Percentiles rank a stretch among this genome's conserved stretches.
Evolutionary conservation across 2,797 vertebrate species (phyloP).

Genomic region (Aplochiton taeniatus): DNA sequence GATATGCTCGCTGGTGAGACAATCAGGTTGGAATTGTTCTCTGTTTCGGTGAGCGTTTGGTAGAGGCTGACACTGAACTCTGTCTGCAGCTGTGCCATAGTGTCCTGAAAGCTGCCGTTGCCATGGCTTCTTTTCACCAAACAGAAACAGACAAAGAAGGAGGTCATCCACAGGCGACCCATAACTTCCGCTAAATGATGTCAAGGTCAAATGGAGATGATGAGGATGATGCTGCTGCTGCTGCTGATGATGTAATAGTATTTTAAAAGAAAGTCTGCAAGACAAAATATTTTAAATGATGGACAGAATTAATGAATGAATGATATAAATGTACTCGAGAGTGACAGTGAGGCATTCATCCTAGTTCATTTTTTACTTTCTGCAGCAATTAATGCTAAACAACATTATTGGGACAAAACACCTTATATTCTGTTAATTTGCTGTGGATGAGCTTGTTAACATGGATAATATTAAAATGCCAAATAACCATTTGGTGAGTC

Average conservation of each 20-base stretch:
- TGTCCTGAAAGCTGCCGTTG: conserved; percentile 65
- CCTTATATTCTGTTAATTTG: too few species aligned
- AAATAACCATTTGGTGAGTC: too few species aligned
- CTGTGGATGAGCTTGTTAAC: too few species aligned
- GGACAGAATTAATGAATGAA: too few species aligned
- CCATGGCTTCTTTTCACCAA: conserved; percentile 60
- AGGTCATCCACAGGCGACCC: conserved; percentile 59
- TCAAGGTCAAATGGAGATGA: conserved; percentile 25
- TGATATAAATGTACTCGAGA: too few species aligned
- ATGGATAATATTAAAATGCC: too few species aligned
- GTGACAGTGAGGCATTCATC: too few species aligned
- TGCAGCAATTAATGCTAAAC: too few species aligned
- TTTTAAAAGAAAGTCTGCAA: neutral
- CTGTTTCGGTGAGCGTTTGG: conserved; percentile 53
- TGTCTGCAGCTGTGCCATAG: conserved; percentile 75
- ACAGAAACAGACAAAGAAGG: conserved; percentile 71
- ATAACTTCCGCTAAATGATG: conserved; percentile 61
- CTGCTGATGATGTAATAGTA: neutral
- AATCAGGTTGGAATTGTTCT: conserved; percentile 81
- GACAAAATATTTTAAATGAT: too few species aligned
- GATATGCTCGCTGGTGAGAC: conserved; percentile 82
- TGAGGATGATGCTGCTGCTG: conserved; percentile 5
- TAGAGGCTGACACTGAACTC: conserved; percentile 83
- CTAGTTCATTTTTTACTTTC: too few species aligned
- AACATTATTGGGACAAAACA: too few species aligned